phyloP scores from a whole-genome alignment of 2,113 vertebrate genomes.

The Protobothrops mucrosquamatus region DNA sequence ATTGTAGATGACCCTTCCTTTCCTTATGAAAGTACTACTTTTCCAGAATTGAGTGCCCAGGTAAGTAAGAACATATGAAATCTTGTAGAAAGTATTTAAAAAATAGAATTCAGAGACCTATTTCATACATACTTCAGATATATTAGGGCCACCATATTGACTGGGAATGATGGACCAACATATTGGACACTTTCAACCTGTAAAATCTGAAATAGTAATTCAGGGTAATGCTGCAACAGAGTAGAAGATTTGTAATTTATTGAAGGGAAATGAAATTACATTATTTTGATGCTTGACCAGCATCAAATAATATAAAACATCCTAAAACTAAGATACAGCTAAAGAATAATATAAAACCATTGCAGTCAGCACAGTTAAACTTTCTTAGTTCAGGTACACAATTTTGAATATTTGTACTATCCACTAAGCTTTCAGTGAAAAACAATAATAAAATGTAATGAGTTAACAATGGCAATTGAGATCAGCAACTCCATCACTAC shows the following conservation, averaged over 20 bases:
- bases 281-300: neutral
- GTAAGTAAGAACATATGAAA: constrained; percentile 65
- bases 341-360: neutral
- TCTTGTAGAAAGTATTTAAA: neutral
- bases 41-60: constrained; percentile 86
- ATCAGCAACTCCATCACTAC: neutral
- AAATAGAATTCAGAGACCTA: neutral
- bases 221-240: neutral
- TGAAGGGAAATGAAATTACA: neutral
- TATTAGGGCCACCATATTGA: neutral
- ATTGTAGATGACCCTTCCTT: constrained; percentile 93
- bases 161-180: neutral
- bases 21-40: constrained; percentile 85
- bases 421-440: neutral
- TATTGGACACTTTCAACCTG: neutral
- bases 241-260: neutral
- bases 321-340: neutral
- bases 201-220: neutral
- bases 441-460: neutral
- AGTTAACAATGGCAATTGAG: neutral
- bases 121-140: neutral
- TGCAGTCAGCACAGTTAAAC: neutral
- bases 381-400: neutral
- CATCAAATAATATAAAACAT: neutral
- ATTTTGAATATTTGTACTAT: neutral